Conservation (phyloP, 2,888 invertebrate genomes). For the Vannuccia rotundouncinata region DNA sequence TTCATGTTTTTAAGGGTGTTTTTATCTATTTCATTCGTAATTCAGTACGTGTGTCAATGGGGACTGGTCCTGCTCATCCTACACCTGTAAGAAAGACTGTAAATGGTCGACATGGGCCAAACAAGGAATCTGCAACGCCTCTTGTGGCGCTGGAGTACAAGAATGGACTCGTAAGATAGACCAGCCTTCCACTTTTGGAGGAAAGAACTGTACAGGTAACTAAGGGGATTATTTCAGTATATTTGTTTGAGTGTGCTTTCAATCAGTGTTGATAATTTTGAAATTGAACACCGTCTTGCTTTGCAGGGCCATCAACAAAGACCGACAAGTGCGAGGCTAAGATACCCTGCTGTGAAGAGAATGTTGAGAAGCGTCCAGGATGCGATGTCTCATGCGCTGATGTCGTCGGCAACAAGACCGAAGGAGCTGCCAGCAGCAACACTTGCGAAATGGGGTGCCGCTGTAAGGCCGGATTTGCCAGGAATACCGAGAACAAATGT, state of each 20-base stretch:
- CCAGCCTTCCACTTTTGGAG: constrained; percentile 17
- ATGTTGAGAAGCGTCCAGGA: constrained; percentile 28
- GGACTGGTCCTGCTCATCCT: constrained; percentile 25
- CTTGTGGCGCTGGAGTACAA: constrained; percentile 30
- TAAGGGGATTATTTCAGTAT: background rate
- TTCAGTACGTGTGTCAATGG: constrained; percentile 33
- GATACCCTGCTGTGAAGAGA: constrained; percentile 22
- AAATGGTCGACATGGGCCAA: constrained; percentile 30
- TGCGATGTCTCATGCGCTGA: constrained; percentile 34
- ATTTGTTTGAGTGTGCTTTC: background rate
- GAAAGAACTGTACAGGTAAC: constrained; percentile 27
- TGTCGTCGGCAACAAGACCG: background rate
- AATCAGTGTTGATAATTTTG: too few relatives aligned
- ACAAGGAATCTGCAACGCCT: constrained; percentile 29
- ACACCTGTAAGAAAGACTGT: constrained; percentile 36
- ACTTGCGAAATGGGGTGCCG: constrained; percentile 59
- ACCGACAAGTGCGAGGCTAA: background rate
- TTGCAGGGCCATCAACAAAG: background rate
- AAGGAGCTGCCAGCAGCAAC: background rate
- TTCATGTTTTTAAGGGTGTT: background rate
- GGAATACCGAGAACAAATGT: constrained; percentile 51
- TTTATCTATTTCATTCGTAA: background rate
- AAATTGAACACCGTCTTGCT: background rate
- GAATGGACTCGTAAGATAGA: constrained; percentile 15
- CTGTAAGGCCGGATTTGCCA: constrained; percentile 64